Percentiles rank a stretch among this genome's conserved stretches.
These are phyloP conservation scores for Smithornis capensis DNA, from an alignment of 2,113 vertebrate genomes.

Conservation along the genomic window DNA sequence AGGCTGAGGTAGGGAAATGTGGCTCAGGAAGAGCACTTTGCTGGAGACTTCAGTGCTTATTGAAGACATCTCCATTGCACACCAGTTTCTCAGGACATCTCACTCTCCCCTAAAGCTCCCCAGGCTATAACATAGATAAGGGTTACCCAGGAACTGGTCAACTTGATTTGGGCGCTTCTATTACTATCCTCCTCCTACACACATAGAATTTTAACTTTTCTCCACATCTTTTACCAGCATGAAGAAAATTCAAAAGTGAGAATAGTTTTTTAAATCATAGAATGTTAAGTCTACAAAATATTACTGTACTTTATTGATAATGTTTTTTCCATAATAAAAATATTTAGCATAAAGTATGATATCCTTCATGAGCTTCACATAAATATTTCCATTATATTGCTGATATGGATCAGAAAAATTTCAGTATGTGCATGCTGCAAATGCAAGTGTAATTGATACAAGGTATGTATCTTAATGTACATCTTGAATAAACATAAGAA, in stretches of 20 bases:
- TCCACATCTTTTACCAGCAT: neutral
- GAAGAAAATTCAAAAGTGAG: neutral
- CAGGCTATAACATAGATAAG: fast-evolving
- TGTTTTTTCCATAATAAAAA: conserved; percentile 32
- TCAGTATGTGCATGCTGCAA: conserved; percentile 53
- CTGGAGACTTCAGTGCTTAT: neutral
- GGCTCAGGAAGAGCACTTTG: neutral
- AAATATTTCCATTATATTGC: conserved; percentile 47
- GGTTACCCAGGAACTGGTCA: neutral
- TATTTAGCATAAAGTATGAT: neutral
- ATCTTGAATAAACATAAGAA: conserved; percentile 62
- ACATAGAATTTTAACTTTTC: neutral
- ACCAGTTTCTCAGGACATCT: neutral
- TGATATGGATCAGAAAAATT: conserved; percentile 58
- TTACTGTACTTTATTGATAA: neutral
- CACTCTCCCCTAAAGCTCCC: neutral
- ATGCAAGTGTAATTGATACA: conserved; percentile 67
- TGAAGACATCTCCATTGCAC: neutral
- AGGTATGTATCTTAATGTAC: conserved; percentile 65
- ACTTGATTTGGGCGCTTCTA: neutral
- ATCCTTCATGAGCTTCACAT: neutral
- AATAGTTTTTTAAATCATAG: neutral
- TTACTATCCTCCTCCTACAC: neutral
- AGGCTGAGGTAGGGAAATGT: neutral
- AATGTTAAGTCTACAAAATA: neutral